Evolutionary conservation across 2,797 vertebrate genomes (phyloP).

Genomic region (Lithobates pipiens): DNA sequence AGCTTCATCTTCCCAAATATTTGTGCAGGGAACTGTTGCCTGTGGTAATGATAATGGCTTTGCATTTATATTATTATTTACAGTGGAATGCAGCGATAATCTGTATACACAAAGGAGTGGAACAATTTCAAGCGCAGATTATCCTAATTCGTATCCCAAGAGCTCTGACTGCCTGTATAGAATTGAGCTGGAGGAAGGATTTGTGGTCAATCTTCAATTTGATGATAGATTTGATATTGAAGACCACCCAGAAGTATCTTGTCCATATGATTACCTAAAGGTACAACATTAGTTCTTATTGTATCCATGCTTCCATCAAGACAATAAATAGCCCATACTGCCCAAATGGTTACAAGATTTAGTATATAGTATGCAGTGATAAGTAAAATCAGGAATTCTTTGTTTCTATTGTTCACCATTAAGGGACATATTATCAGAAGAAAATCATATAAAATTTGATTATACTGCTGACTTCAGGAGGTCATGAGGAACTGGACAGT

Average conservation of each 20-base stretch:
- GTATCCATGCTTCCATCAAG: neutral
- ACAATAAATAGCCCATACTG: too few relatives aligned
- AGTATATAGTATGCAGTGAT: neutral
- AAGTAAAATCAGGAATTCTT: too few relatives aligned
- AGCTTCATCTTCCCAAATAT: too few relatives aligned
- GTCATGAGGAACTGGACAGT: too few relatives aligned
- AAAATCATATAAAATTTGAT: too few relatives aligned
- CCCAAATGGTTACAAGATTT: neutral
- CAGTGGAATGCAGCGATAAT: constrained; percentile 91
- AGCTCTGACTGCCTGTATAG: constrained; percentile 88
- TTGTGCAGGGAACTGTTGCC: too few relatives aligned
- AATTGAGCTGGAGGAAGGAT: constrained; percentile 87
- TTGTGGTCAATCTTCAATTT: constrained; percentile 86
- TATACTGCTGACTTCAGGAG: too few relatives aligned
- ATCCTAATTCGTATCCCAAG: constrained; percentile 90
- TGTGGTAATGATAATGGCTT: too few relatives aligned
- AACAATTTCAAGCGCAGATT: constrained; percentile 83
- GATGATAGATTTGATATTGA: constrained; percentile 90
- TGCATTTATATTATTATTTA: constrained; percentile 47
- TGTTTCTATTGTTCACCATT: too few relatives aligned
- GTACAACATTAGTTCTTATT: constrained; percentile 69
- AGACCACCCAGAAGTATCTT: constrained; percentile 89
- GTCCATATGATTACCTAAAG: constrained; percentile 93
- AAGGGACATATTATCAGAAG: too few relatives aligned
- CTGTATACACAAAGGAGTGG: constrained; percentile 87